A percentile compares a stretch with the other conserved stretches of the same genome.
Conservation (phyloP, 2,113 vertebrate genomes). For the Tupaia tana region DNA sequence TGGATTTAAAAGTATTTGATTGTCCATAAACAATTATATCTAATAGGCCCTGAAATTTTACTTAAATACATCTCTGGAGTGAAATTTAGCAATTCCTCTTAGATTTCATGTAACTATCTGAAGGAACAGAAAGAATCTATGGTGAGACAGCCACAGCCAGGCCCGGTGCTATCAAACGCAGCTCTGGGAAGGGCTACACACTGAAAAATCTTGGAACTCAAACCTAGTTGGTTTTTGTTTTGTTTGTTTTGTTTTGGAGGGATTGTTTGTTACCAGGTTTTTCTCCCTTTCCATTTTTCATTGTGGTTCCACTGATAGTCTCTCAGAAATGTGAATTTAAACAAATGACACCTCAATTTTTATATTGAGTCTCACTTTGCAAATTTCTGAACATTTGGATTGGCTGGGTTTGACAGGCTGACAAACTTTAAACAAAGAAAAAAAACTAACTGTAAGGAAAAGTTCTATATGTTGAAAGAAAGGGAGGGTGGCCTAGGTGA, state of each 20-base stretch:
- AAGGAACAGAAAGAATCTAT: neutral
- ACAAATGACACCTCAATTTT: slow-evolving; percentile 74
- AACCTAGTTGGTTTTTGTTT: neutral
- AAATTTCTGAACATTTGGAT: slow-evolving; percentile 73
- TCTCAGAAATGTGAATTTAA: slow-evolving; percentile 73
- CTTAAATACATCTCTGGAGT: neutral
- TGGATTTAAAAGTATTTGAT: neutral
- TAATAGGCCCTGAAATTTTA: neutral
- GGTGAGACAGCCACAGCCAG: neutral
- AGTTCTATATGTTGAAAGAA: slow-evolving; percentile 81
- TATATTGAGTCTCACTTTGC: slow-evolving; percentile 51
- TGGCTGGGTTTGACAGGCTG: slow-evolving; percentile 79
- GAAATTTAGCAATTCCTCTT: slow-evolving; percentile 2
- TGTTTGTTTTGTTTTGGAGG: neutral
- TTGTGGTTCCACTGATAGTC: neutral
- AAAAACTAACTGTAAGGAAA: slow-evolving; percentile 82
- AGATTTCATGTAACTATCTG: neutral
- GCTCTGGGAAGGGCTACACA: neutral
- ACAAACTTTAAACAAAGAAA: slow-evolving; percentile 76
- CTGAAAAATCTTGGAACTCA: neutral
- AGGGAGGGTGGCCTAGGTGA: slow-evolving; percentile 45
- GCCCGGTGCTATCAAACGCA: neutral
- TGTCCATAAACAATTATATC: neutral
- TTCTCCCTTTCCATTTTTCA: neutral
- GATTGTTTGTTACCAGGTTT: neutral